Evolutionary conservation across 2,888 invertebrate species (phyloP), one percentile per base, ranked within the genome.

Genomic region (Phengaris alcon): DNA sequence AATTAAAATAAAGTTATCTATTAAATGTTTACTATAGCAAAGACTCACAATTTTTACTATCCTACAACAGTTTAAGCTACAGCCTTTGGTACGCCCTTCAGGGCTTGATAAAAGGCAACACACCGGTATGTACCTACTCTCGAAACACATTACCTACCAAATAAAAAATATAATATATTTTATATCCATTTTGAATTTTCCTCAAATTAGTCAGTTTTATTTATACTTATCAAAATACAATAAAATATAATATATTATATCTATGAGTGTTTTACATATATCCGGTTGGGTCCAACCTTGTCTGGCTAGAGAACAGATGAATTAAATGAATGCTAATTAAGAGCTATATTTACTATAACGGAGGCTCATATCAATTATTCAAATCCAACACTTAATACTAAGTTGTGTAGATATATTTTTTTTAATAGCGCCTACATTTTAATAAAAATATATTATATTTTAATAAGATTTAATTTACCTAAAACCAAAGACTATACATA

Each of bases 291-390:
- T 9, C 48, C 15, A 69, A 69, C 69, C 69, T 69, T 48, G 69
- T 48, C 64, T 44, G 9, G 69, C 69, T 4, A 46, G 48, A 48
- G 69, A 69, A n/a, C 22, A 48, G 15, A 69, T 48, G n/a, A 69
- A 69, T 69, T 9, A 48, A 69, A 69, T 69, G n/a, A 69, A 69
- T 69, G 15, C 12, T 69, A 69, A 69, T 46, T 9, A 69, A 48
- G 6, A 69, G n/a, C 48, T 69, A 15, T 48, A 48, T 15, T 48
- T 69, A 48, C 48, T 46, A n/a, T 69, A 69, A 48, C 69, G 69
- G 69, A 69, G 48, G 69, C 69, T 69, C 69, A 69, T 48, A 69
- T 48, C 15, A 69, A 48, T 48, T 69, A 69, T 69, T 69, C 69
- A 69, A 69, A 69, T 69, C 48, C 15, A 69, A 69, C 69, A 69